Evolutionary conservation across 2,888 invertebrate species (phyloP).

Genomic region (Panzeria rudis): DNA sequence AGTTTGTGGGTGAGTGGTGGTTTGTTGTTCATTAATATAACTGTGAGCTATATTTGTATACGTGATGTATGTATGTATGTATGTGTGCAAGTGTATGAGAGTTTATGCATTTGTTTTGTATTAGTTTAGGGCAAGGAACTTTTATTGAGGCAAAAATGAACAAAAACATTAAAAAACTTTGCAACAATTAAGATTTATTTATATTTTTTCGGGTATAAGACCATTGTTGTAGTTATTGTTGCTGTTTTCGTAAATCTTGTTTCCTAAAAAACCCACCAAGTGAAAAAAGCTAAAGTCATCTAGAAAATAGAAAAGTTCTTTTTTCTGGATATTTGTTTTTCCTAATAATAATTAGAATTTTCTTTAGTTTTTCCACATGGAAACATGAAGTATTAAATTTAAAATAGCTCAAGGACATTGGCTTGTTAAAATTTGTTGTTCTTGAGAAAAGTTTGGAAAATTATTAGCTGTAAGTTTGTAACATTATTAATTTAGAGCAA

Average conservation of each 20-base stretch:
- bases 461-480: background rate
- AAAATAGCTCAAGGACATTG: conserved; percentile 46
- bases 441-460: background rate
- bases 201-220: conserved; percentile 34
- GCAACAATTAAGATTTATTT: conserved; percentile 60
- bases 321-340: background rate
- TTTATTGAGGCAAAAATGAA: conserved; percentile 54
- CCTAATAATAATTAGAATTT: conserved; percentile 1
- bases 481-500: background rate
- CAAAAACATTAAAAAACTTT: conserved; percentile 33
- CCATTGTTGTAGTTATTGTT: conserved; percentile 4
- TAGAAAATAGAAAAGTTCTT: conserved; percentile 2
- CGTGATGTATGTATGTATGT: background rate
- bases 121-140: conserved; percentile 71
- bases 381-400: conserved; percentile 25
- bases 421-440: conserved; percentile 17
- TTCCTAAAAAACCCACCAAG: background rate
- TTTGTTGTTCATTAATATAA: conserved; percentile 56
- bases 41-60: conserved; percentile 13
- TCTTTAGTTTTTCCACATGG: background rate
- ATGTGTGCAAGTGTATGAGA: conserved; percentile 11
- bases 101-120: conserved; percentile 36
- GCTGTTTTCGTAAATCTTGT: conserved; percentile 14
- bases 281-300: background rate
- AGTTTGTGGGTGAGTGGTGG: conserved; percentile 11